These are phyloP conservation scores for Poecilus cupreus DNA, from an alignment of 2,888 invertebrate species.

Conservation along the genomic window DNA sequence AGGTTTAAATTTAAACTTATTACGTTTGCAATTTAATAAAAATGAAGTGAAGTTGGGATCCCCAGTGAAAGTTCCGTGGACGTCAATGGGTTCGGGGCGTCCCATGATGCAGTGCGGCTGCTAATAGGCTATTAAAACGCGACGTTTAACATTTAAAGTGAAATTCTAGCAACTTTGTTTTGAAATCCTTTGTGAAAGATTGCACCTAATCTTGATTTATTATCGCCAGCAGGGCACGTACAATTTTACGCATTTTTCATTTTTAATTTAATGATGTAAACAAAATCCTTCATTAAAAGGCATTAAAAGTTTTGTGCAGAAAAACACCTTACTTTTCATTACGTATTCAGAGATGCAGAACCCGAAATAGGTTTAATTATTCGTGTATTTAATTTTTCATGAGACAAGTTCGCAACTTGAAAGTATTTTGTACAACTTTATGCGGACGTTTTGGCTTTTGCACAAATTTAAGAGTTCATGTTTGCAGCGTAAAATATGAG, in stretches of 20 bases:
- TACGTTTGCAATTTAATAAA: too few species aligned
- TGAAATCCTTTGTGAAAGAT: constrained; percentile 55
- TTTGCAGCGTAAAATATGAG: not conserved
- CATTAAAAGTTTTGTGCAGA: constrained; percentile 30
- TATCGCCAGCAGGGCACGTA: constrained; percentile 25
- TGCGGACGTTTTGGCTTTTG: not conserved
- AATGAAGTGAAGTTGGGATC: not conserved
- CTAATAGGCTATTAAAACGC: constrained; percentile 56
- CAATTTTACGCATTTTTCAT: constrained; percentile 50
- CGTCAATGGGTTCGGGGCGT: not conserved
- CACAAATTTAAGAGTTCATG: constrained; percentile 8
- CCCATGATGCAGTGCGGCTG: constrained; percentile 39
- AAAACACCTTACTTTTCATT: constrained; percentile 43
- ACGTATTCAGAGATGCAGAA: constrained; percentile 16
- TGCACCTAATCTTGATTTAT: constrained; percentile 57
- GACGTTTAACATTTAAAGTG: constrained; percentile 56
- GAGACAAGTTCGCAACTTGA: constrained; percentile 10
- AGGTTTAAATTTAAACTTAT: too few species aligned
- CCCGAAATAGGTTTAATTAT: constrained; percentile 34
- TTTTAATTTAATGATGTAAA: constrained; percentile 58
- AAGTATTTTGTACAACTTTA: constrained; percentile 33
- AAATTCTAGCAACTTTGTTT: constrained; percentile 55
- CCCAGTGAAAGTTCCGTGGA: not conserved
- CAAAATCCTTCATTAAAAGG: constrained; percentile 56
- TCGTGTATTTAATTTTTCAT: constrained; percentile 40